Conservation (phyloP, 2,888 invertebrate genomes). For the Thereva unica region DNA sequence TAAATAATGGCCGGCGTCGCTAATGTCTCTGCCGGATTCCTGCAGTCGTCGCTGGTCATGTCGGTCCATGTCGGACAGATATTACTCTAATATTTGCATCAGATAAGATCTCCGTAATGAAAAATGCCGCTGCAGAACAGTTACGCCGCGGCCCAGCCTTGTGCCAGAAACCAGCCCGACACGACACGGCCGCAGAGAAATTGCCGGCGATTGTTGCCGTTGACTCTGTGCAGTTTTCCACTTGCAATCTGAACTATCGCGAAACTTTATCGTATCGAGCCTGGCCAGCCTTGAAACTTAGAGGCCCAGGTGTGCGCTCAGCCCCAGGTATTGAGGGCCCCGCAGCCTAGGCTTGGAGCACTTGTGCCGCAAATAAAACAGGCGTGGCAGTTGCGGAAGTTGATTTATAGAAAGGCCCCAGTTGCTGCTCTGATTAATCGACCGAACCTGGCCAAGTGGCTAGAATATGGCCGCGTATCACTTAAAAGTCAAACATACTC, state of each 20-base stretch:
- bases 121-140: neutral
- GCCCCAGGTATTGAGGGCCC: neutral
- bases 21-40: no score
- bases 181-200: slow-evolving; percentile 23
- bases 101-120: slow-evolving; percentile 27
- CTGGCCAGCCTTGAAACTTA: neutral
- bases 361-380: slow-evolving; percentile 19
- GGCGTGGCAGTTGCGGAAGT: slow-evolving; percentile 36
- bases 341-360: slow-evolving; percentile 4
- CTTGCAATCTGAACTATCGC: slow-evolving; percentile 24
- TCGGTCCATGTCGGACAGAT: neutral
- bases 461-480: slow-evolving; percentile 15
- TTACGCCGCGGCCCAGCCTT: slow-evolving; percentile 26
- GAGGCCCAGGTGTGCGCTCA: slow-evolving; percentile 19
- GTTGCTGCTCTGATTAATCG: slow-evolving; percentile 26
- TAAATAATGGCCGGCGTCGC: no score
- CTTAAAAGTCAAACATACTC: slow-evolving; percentile 27
- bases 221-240: slow-evolving; percentile 5
- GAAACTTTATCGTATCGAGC: slow-evolving; percentile 18
- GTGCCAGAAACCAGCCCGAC: slow-evolving; percentile 28
- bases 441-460: slow-evolving; percentile 15
- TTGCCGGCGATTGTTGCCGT: slow-evolving; percentile 19
- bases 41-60: no score
- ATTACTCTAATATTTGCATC: slow-evolving; percentile 27
- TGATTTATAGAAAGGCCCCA: slow-evolving; percentile 36